Evolutionary conservation across 1,140 invertebrate species (phyloP).

Genomic region (Drosophila eugracilis): DNA sequence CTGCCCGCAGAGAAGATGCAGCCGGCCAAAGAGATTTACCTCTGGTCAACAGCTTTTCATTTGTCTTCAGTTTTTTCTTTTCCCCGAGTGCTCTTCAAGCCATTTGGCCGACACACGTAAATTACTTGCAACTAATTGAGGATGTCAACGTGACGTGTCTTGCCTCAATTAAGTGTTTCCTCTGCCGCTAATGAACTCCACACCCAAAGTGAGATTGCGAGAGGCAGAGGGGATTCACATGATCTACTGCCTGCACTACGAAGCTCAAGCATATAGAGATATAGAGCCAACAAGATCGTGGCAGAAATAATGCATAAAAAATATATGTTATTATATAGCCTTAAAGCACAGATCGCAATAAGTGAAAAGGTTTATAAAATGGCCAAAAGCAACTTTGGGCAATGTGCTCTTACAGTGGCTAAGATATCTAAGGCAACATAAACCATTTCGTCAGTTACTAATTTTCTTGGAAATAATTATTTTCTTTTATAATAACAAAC

Average conservation of each 20-base stretch:
- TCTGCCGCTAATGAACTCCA: constrained; percentile 49
- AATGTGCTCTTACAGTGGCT: too few relatives aligned
- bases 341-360: constrained; percentile 38
- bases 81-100: constrained; percentile 20
- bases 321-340: constrained; percentile 79
- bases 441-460: too few relatives aligned
- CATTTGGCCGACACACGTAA: constrained; percentile 58
- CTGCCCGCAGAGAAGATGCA: constrained; percentile 34
- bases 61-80: constrained; percentile 7
- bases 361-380: constrained; percentile 54
- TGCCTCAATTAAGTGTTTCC: constrained; percentile 72
- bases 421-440: background rate
- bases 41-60: constrained; percentile 28
- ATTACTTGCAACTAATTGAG: constrained; percentile 80
- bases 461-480: too few relatives aligned
- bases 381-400: constrained; percentile 39
- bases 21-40: constrained; percentile 25
- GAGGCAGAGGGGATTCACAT: constrained; percentile 33
- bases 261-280: constrained; percentile 63
- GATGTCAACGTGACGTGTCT: constrained; percentile 78
- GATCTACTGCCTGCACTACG: constrained; percentile 44
- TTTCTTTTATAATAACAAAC: too few relatives aligned
- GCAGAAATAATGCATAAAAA: constrained; percentile 82
- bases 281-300: constrained; percentile 81
- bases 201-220: constrained; percentile 8